These are phyloP conservation scores for Delphinapterus leucas DNA, from an alignment of 2,113 vertebrate genomes.

Conservation along the genomic window DNA sequence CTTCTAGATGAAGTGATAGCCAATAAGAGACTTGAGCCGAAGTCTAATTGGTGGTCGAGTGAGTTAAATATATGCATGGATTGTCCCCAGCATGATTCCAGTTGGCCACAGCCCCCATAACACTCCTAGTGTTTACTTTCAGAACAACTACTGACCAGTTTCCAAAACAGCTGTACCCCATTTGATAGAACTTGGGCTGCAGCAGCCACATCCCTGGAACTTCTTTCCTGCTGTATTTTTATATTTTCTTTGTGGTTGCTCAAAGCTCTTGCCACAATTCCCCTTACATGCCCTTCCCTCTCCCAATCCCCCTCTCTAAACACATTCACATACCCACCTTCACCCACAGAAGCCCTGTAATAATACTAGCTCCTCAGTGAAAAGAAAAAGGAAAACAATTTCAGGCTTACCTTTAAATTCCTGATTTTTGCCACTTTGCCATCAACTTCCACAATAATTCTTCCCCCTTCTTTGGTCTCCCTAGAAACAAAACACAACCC, in stretches of 20 bases:
- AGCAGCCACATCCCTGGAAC: neutral
- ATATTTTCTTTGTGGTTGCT: conserved; percentile 37
- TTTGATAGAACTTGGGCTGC: neutral
- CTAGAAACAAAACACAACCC: conserved; percentile 80
- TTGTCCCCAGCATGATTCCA: neutral
- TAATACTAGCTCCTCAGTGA: neutral
- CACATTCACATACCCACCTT: neutral
- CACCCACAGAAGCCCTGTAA: neutral
- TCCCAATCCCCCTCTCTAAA: neutral
- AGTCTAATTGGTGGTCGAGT: neutral
- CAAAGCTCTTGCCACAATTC: neutral
- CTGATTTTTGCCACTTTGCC: conserved; percentile 91
- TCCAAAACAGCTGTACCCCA: neutral
- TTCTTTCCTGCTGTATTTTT: conserved; percentile 56
- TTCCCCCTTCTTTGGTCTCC: conserved; percentile 90
- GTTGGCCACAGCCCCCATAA: neutral
- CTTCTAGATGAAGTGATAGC: neutral
- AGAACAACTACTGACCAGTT: neutral
- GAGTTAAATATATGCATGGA: neutral
- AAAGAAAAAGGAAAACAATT: conserved; percentile 11
- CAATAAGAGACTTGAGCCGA: neutral
- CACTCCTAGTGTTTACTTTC: neutral
- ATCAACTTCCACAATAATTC: conserved; percentile 91
- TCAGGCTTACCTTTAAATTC: conserved; percentile 91
- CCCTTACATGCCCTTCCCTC: neutral